A percentile compares a stretch with the other conserved stretches of the same genome.
Conservation (phyloP, 1,140 invertebrate species). For the Idris sp. region DNA sequence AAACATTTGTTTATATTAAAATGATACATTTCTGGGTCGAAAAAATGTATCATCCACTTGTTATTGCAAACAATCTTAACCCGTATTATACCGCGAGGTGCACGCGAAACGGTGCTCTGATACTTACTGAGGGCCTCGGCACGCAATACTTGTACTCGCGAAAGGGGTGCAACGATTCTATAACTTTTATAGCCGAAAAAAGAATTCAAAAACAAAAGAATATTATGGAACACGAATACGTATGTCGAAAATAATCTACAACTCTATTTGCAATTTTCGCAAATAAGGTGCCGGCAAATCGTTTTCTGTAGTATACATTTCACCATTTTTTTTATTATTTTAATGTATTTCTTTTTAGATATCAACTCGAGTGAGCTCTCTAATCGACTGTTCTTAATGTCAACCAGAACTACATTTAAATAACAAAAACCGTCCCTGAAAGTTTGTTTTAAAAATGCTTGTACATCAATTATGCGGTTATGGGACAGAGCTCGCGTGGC, state of each 20-base stretch:
- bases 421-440: constrained; percentile 45
- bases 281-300: neutral
- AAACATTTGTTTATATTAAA: no score
- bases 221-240: constrained; percentile 7
- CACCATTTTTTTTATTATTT: no score
- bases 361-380: no score
- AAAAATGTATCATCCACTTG: no score
- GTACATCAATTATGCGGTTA: constrained; percentile 35
- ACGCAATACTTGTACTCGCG: constrained; percentile 67
- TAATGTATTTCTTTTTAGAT: no score
- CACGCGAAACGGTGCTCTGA: constrained; percentile 66
- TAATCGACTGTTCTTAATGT: constrained; percentile 23
- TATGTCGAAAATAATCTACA: neutral
- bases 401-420: constrained; percentile 24
- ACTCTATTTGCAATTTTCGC: constrained; percentile 12
- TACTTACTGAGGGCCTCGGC: constrained; percentile 67
- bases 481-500: constrained; percentile 29
- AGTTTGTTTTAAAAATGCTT: constrained; percentile 36
- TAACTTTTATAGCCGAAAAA: constrained; percentile 35
- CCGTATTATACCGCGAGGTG: constrained; percentile 38
- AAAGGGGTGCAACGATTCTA: constrained; percentile 38
- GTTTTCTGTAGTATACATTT: no score
- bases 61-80: no score
- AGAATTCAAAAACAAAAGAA: constrained; percentile 22
- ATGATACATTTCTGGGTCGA: no score